Conservation (phyloP, 53 echinoderm and acorn worm genomes). For the Mesocentrotus franciscanus region DNA sequence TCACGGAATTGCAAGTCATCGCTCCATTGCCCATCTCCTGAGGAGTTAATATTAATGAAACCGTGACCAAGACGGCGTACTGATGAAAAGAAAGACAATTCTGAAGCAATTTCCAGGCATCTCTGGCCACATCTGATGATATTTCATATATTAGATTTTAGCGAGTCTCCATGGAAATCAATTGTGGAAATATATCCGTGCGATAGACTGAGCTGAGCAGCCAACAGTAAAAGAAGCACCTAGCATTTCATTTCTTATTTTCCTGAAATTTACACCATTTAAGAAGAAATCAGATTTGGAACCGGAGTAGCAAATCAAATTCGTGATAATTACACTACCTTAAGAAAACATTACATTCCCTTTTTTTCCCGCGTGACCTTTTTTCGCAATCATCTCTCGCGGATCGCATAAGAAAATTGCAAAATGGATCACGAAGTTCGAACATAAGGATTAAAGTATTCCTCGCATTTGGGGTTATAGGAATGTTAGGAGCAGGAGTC, state of each 20-base stretch:
- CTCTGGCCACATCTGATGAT: too few species aligned
- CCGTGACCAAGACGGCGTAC: not conserved
- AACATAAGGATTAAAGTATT: not conserved
- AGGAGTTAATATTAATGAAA: not conserved
- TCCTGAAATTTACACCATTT: not conserved
- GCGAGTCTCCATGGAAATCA: not conserved
- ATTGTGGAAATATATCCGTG: not conserved
- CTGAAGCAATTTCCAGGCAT: not conserved
- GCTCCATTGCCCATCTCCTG: not conserved
- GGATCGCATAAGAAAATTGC: not conserved
- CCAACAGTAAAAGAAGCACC: not conserved
- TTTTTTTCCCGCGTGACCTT: not conserved
- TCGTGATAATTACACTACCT: not conserved
- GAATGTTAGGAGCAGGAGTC: constrained; percentile 2
- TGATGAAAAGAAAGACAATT: not conserved
- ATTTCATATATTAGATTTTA: not conserved
- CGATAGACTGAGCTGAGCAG: not conserved
- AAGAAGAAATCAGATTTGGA: not conserved
- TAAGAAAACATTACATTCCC: not conserved
- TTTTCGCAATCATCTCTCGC: not conserved
- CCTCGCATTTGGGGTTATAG: not conserved
- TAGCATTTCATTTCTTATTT: not conserved
- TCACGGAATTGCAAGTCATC: not conserved
- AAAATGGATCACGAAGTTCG: not conserved
- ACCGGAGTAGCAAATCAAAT: not conserved